These are phyloP conservation scores for Papilio polytes DNA, from an alignment of 1,140 invertebrate genomes.

Conservation along the genomic window DNA sequence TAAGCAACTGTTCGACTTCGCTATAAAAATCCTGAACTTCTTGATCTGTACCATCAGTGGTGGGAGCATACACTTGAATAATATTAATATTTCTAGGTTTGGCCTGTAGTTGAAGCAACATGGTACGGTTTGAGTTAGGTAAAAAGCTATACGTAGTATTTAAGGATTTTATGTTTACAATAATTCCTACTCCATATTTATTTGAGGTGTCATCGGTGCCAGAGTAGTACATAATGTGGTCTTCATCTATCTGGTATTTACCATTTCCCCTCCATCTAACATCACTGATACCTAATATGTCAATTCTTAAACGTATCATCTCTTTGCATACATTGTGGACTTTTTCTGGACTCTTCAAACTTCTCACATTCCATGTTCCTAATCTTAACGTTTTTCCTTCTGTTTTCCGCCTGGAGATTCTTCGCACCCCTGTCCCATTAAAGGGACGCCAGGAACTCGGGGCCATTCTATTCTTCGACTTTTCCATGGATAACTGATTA, in stretches of 20 bases:
- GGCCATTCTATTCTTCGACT: too few species aligned
- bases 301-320: slow-evolving; percentile 20
- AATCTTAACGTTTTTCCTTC: slow-evolving; percentile 38
- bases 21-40: slow-evolving; percentile 40
- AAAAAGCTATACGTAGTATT: slow-evolving; percentile 24
- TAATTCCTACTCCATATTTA: too few species aligned
- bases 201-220: too few species aligned
- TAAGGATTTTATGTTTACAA: not conserved
- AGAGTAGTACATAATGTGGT: too few species aligned
- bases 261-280: not conserved
- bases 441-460: too few species aligned
- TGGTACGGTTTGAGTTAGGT: slow-evolving; percentile 44
- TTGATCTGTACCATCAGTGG: slow-evolving; percentile 47
- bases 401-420: not conserved
- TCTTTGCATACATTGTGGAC: slow-evolving; percentile 22
- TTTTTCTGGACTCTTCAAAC: slow-evolving; percentile 16
- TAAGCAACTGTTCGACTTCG: slow-evolving; percentile 35
- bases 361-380: slow-evolving; percentile 43
- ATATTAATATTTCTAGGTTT: slow-evolving; percentile 52
- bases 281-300: slow-evolving; percentile 35
- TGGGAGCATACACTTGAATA: slow-evolving; percentile 65
- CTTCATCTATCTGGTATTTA: not conserved
- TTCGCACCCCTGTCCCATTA: too few species aligned
- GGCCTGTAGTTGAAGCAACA: slow-evolving; percentile 47
- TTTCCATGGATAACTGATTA: too few species aligned